Evolutionary conservation across 1,140 invertebrate genomes (phyloP), one percentile per base, ranked within the genome.

Genomic region (Aphis craccivora): DNA sequence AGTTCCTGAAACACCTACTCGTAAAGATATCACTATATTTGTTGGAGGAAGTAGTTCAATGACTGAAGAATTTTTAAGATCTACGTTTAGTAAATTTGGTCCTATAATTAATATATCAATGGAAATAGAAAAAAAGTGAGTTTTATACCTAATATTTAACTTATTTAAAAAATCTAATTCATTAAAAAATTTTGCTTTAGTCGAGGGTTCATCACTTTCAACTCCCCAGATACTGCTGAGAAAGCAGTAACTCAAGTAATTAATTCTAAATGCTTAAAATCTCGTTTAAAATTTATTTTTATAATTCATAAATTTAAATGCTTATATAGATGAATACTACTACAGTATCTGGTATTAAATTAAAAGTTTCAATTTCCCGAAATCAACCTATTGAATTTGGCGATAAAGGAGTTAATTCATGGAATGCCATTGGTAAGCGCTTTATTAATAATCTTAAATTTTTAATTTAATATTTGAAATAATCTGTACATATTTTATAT

Each of bases 171-270:
- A 40, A 84, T 37, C 83, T 43, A 25, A 84, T 48, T 51, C 18
- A 88, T n/a, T n/a, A 51, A 88, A 51, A 2, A 18, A 91, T 53
- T 94, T n/a, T 94, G 94, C 94, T 95, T 96, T 96, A 97, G 97
- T 95, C 98, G 98, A 95, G 98, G 98, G 22, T 99, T 99, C 96
- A 96, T 99, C 18, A 98, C 98, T 9, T 99, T 99, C 96, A 98
- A 99, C 94, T 98, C 98, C 94, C 96, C 97, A 35, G 98, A 99
- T 94, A 96, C 97, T 60, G 98, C 98, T 25, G 97, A 98, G 89
- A 96, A 97, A 94, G 98, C 98, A 1, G 98, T 99, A 94, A 96
- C 96, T 93, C 97, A 98, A 95, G 96, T 97, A 95, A 95, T 94
- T 94, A 81, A 94, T 93, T 91, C 93, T 67, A 67, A 90, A 83